Evolutionary conservation across 1,140 invertebrate species (phyloP), one percentile per base, ranked within the genome.

Genomic region (Drosophila carrolli): DNA sequence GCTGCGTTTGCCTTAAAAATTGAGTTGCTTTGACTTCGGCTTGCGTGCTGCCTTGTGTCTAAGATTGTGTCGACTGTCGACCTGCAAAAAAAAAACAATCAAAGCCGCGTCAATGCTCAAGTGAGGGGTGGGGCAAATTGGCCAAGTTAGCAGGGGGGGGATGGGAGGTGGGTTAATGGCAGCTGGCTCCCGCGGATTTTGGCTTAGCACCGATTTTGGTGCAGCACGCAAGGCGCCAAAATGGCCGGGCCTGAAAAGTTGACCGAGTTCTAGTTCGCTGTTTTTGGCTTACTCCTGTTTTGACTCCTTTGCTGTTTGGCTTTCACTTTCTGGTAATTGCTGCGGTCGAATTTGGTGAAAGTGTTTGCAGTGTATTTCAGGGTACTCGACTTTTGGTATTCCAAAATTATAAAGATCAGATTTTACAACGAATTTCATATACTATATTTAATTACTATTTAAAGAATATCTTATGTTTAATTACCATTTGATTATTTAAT

Each of bases 161-260:
- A 46, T 23, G 27, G 44, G 46, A 48, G 35, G 70, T 58, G 51
- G 54, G 41, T 66, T 57, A 62, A 43, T 66, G 59, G 54, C 29
- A 7, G 11, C 37, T 16, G 68, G 44, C 27, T 43, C 6, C 32
- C 35, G 14, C 27, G 48, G 44, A 65, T 43, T 54, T 37, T 61
- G 41, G 48, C 50, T 68, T 66, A 32, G 53, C 74, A 76, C 47
- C 32, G 50, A 37, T 37, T 53, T 35, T 37, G 50, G 61, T 75
- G 70, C 61, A 66, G 62, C 74, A 76, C 75, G 75, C 73, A 62
- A 77, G 65, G 75, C 66, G 72, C 80, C 75, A 75, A 40, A 35
- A 23, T 70, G 81, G 56, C 77, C 61, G 32, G 23, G 13, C 23
- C 58, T 35, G 32, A 74, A 76, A 75, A 65, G 44, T 70, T 68